phyloP scores from a whole-genome alignment of 2,888 invertebrate species.

The Hoplodrina ambigua region DNA sequence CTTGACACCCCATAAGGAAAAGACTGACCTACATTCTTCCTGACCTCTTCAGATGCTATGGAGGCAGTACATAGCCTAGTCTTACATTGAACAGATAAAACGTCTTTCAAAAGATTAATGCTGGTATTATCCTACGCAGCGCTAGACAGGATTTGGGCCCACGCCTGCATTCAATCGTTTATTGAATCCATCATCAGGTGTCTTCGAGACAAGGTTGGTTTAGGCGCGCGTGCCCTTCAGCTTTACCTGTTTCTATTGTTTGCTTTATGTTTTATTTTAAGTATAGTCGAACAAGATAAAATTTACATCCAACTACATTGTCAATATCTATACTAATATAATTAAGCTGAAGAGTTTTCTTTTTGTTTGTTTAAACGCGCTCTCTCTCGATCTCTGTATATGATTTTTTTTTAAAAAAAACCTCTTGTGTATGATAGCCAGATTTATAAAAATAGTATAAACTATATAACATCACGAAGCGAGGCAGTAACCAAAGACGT shows the following conservation, averaged over 20 bases:
- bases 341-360: too few relatives aligned
- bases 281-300: too few relatives aligned
- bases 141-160: conserved; percentile 69
- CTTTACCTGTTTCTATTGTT: not conserved
- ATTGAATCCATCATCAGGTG: conserved; percentile 47
- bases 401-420: too few relatives aligned
- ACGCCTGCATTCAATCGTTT: conserved; percentile 52
- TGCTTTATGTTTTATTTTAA: not conserved
- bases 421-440: too few relatives aligned
- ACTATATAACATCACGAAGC: too few relatives aligned
- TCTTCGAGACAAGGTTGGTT: conserved; percentile 51
- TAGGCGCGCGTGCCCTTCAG: conserved; percentile 35
- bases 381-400: too few relatives aligned
- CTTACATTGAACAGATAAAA: conserved; percentile 47
- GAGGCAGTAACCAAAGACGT: too few relatives aligned
- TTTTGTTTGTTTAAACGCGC: too few relatives aligned
- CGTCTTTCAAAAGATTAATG: conserved; percentile 53
- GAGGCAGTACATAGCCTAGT: conserved; percentile 18
- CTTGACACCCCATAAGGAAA: conserved; percentile 55
- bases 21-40: conserved; percentile 56
- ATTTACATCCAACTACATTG: too few relatives aligned
- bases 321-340: too few relatives aligned
- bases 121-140: conserved; percentile 69
- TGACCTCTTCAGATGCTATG: conserved; percentile 36
- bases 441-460: too few relatives aligned